A percentile compares a stretch with the other conserved stretches of the same genome.
Conservation (phyloP, 2,113 vertebrate genomes). For the Dromaius novaehollandiae region DNA sequence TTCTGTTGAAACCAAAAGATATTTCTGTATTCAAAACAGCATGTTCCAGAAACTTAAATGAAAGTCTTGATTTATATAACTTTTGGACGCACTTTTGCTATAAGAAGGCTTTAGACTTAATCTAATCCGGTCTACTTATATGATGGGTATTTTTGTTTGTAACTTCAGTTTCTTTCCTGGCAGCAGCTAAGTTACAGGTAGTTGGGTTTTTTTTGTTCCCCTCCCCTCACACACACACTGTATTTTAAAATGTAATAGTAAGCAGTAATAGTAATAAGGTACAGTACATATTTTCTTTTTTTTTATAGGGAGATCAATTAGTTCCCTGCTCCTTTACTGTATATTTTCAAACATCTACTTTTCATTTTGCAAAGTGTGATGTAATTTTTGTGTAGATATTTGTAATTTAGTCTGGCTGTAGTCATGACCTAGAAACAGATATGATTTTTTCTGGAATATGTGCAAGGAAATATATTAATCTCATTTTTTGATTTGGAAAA, state of each 20-base stretch:
- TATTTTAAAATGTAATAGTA: background rate
- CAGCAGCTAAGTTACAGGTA: background rate
- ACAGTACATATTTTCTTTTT: background rate
- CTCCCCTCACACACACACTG: background rate
- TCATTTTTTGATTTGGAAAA: background rate
- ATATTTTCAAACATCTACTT: background rate
- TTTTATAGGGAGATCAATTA: background rate
- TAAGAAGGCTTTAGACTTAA: background rate
- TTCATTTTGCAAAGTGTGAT: background rate
- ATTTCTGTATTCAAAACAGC: slow-evolving; percentile 17
- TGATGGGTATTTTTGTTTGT: background rate
- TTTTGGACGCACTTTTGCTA: background rate
- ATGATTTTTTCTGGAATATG: background rate
- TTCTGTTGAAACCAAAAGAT: slow-evolving; percentile 14
- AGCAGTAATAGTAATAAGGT: background rate
- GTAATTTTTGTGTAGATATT: background rate
- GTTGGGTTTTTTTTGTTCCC: background rate
- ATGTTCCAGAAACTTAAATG: background rate
- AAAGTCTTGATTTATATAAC: background rate
- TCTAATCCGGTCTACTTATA: background rate
- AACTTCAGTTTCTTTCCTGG: background rate
- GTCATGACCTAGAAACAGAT: background rate
- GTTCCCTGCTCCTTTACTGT: background rate
- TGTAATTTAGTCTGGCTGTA: background rate
- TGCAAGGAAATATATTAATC: background rate